phyloP scores from a whole-genome alignment of 2,888 invertebrate genomes.

The Drosophila pseudotakahashii region DNA sequence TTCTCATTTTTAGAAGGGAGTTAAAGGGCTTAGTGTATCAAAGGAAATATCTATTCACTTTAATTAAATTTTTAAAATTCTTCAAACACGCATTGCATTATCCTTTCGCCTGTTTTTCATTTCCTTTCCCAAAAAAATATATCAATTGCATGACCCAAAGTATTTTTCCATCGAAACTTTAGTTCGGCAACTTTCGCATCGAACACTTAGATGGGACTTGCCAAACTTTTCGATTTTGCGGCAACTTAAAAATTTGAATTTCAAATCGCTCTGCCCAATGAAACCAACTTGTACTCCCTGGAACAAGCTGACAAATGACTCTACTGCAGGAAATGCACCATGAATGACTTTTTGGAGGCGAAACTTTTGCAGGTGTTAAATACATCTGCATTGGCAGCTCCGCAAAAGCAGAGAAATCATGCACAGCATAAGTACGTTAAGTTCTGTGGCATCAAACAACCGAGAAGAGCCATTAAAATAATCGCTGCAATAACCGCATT shows the following conservation, averaged over 20 bases:
- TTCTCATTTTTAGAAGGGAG: background rate
- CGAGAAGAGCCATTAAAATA: slow-evolving; percentile 72
- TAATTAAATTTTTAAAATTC: too few species aligned
- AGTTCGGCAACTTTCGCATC: slow-evolving; percentile 27
- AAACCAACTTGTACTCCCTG: slow-evolving; percentile 36
- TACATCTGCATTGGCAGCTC: slow-evolving; percentile 40
- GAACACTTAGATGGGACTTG: slow-evolving; percentile 38
- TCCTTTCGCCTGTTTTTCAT: too few species aligned
- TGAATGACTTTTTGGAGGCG: slow-evolving; percentile 22
- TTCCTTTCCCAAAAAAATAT: slow-evolving; percentile 11
- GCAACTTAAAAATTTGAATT: slow-evolving; percentile 33
- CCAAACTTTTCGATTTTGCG: slow-evolving; percentile 35
- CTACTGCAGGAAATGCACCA: slow-evolving; percentile 7
- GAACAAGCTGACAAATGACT: slow-evolving; percentile 46
- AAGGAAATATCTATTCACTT: too few species aligned
- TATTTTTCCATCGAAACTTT: slow-evolving; percentile 33
- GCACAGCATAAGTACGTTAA: slow-evolving; percentile 52
- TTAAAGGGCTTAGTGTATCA: too few species aligned
- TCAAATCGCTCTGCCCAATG: slow-evolving; percentile 38
- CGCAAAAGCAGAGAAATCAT: slow-evolving; percentile 23
- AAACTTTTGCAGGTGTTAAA: slow-evolving; percentile 51
- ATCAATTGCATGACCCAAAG: slow-evolving; percentile 38
- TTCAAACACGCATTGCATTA: too few species aligned
- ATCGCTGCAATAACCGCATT: slow-evolving; percentile 76
- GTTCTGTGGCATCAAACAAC: slow-evolving; percentile 57